Evolutionary conservation across 2,888 invertebrate species (phyloP), one percentile per base, ranked within the genome.

Genomic region (Apodemia duryi): DNA sequence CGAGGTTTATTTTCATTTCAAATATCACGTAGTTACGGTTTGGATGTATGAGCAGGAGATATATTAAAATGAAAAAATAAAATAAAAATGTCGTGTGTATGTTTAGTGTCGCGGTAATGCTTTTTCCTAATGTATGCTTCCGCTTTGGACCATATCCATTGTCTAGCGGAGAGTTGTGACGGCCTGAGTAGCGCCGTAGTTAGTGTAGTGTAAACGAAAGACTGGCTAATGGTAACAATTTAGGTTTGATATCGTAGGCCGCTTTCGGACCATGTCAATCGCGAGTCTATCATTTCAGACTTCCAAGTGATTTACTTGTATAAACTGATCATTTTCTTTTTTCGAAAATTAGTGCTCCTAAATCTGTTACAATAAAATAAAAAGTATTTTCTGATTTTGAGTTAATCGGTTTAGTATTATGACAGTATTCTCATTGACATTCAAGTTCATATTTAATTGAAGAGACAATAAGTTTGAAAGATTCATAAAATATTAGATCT

Each of bases 131-230:
- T 64, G 49, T 52, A 32, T n/a, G 63, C 61, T 66, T 57, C 60
- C 52, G 63, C 63, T 61, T 61, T 43, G 65, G 57, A 64, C 67
- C 63, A 65, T 67, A 67, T 68, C 67, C 66, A 65, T 49, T 49
- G 49, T 63, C 29, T 61, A 49, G 68, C 43, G 62, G 65, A 63
- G 60, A 66, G 65, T 49, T 60, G 62, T 62, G 54, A 49, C 32
- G 32, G 57, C 32, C 35, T 29, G 57, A 57, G 57, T 57, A 57
- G 57, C 57, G 57, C 57, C 64, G 62, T 65, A 69, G 67, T 65
- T 66, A 69, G 85, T 79, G 87, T 89, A 88, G 86, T 82, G 87
- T 78, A 89, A 90, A 84, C 87, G 89, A 91, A 91, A 90, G 91
- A 91, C 91, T 91, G 90, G 90, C 84, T 88, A 87, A 86, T 80